These are phyloP conservation scores for Pseudorasbora parva DNA, from an alignment of 2,113 vertebrate species.

Conservation along the genomic window DNA sequence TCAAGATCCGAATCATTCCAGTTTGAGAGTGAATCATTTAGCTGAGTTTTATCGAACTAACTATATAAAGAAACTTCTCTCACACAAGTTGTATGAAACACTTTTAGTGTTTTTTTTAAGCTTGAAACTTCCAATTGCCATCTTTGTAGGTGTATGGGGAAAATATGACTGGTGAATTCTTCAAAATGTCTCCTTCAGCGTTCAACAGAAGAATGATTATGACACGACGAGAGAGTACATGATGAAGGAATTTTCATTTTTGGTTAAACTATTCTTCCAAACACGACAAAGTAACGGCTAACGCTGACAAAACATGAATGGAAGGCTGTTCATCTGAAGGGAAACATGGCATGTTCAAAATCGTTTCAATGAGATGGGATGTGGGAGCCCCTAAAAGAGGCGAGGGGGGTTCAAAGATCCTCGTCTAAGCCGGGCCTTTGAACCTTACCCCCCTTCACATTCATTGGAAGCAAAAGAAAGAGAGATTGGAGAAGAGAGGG, in stretches of 20 bases:
- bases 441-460: conserved; percentile 52
- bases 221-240: neutral
- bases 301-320: conserved; percentile 18
- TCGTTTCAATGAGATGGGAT: conserved; percentile 10
- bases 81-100: neutral
- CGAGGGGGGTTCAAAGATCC: conserved; percentile 50
- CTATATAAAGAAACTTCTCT: neutral
- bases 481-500: conserved; percentile 42
- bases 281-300: neutral
- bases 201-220: neutral
- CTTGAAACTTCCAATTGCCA: neutral
- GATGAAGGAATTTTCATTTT: neutral
- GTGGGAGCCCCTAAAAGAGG: conserved; percentile 17
- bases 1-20: neutral
- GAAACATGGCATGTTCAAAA: conserved; percentile 45
- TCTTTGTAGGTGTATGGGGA: neutral
- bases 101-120: neutral
- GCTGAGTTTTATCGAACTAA: neutral
- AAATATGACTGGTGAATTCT: neutral
- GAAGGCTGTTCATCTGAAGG: conserved; percentile 25
- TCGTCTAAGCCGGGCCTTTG: conserved; percentile 47
- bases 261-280: neutral
- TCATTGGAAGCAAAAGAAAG: conserved; percentile 49
- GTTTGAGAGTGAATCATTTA: neutral
- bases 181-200: neutral